Conservation (phyloP, 2,797 vertebrate species). For the Anas georgica region DNA sequence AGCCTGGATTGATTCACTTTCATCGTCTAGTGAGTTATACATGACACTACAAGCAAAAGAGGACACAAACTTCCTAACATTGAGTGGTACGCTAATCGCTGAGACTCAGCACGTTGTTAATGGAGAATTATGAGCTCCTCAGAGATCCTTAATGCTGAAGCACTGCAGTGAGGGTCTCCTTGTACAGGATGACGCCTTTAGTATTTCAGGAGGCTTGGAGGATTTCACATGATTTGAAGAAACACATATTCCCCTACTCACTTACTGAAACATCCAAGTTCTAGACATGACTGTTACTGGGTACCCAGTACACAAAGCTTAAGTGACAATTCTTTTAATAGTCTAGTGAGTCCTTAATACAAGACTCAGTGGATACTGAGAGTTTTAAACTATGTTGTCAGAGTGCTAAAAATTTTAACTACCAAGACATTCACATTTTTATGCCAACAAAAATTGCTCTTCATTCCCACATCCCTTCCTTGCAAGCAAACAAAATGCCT, state of each 20-base stretch:
- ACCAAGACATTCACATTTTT: background rate
- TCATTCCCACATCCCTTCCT: background rate
- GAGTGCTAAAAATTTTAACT: background rate
- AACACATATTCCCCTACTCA: background rate
- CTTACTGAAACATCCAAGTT: background rate
- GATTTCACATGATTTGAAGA: background rate
- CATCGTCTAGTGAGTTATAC: background rate
- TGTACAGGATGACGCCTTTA: background rate
- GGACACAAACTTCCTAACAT: background rate
- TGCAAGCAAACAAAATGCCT: constrained; percentile 8
- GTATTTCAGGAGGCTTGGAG: background rate
- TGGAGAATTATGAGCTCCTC: background rate
- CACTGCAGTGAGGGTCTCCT: background rate
- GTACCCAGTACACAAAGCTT: background rate
- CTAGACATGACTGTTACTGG: background rate
- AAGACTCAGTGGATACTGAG: background rate
- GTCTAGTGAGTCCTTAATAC: background rate
- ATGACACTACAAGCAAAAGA: background rate
- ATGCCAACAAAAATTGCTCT: background rate
- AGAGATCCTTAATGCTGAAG: background rate
- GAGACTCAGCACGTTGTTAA: background rate
- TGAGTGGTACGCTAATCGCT: background rate
- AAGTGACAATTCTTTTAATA: background rate
- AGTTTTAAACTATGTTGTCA: background rate
- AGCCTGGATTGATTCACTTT: background rate